phyloP scores from a whole-genome alignment of 2,797 vertebrate genomes.

The Hydrophis major region DNA sequence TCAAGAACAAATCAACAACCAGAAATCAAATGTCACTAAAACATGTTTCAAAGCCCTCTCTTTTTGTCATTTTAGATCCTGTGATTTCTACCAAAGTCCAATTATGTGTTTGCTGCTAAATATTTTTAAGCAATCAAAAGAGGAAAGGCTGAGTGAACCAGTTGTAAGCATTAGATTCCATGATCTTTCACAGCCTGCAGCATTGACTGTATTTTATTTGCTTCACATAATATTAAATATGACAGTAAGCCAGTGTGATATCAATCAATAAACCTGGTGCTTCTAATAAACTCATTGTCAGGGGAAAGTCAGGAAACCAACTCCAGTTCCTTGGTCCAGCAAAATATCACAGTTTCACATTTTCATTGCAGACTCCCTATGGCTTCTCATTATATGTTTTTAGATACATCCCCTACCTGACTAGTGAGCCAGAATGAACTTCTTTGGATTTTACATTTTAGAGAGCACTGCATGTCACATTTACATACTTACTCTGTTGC shows the following conservation, averaged over 20 bases:
- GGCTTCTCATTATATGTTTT: background rate
- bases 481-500: background rate
- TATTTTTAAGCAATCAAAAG: background rate
- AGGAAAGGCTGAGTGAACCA: background rate
- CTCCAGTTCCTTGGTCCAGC: background rate
- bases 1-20: background rate
- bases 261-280: background rate
- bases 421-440: background rate
- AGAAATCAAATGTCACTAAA: background rate
- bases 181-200: background rate
- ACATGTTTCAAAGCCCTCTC: background rate
- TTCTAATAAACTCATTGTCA: background rate
- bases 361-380: background rate
- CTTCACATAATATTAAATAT: background rate
- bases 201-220: background rate
- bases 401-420: background rate
- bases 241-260: background rate
- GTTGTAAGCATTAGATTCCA: background rate
- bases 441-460: background rate
- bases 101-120: background rate
- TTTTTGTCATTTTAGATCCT: background rate
- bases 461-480: background rate
- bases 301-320: background rate
- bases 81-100: background rate
- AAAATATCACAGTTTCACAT: conserved; percentile 1